phyloP scores from a whole-genome alignment of 2,888 invertebrate species.

The Apodemia zela region DNA sequence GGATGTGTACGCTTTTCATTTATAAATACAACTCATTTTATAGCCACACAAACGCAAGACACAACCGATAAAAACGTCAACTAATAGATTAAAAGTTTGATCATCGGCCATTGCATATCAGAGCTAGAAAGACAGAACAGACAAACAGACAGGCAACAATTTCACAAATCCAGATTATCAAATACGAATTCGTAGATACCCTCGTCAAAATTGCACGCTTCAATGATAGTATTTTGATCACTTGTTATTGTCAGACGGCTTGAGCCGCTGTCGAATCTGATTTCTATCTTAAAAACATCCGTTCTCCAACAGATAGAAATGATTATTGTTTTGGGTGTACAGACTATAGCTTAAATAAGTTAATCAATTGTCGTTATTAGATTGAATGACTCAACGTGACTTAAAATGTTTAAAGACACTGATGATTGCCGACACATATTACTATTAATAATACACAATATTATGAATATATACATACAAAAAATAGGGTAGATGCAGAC shows the following conservation, averaged over 20 bases:
- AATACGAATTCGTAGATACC: constrained; percentile 7
- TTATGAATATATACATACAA: no score
- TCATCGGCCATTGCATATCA: neutral
- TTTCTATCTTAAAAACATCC: constrained; percentile 1
- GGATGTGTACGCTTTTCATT: no score
- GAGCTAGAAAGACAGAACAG: neutral
- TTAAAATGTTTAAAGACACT: no score
- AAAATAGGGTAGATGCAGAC: no score
- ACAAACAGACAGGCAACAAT: constrained; percentile 4
- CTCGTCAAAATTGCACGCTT: constrained; percentile 16
- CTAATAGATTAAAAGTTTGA: neutral
- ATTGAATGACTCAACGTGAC: no score
- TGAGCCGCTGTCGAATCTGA: constrained; percentile 4
- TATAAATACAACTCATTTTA: neutral
- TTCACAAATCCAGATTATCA: constrained; percentile 3
- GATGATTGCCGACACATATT: no score
- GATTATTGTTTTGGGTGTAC: neutral
- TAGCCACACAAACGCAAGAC: neutral
- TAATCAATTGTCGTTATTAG: neutral
- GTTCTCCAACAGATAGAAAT: neutral
- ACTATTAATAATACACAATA: no score
- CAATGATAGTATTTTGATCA: constrained; percentile 14
- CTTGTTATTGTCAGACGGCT: neutral
- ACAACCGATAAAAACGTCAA: constrained; percentile 1
- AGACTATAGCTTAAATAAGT: neutral